These are phyloP conservation scores for Oryctolagus cuniculus DNA, from an alignment of 2,113 vertebrate genomes.

Conservation along the genomic window mOryCun1.1 NC_091434.1:43145001-43145500, in stretches of 20 bases:
- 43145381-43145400: background rate
- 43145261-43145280: background rate
- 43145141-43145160: background rate
- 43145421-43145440: slow-evolving; percentile 18
- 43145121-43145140: background rate
- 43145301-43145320: background rate
- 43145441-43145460: no score
- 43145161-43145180: background rate
- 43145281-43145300: background rate
- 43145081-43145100: no score
- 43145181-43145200: background rate
- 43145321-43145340: background rate
- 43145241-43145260: background rate
- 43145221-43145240: accelerated
- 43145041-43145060: no score
- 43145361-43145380: background rate
- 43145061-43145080: no score
- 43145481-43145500: no score
- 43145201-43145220: background rate
- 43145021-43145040: no score
- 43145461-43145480: no score
- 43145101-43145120: no score
- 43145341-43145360: background rate
- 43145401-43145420: background rate
- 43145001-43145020: no score